A percentile compares a stretch with the other conserved stretches of the same genome.
Conservation (phyloP, 1,140 invertebrate species). For the Helicoverpa armigera region DNA sequence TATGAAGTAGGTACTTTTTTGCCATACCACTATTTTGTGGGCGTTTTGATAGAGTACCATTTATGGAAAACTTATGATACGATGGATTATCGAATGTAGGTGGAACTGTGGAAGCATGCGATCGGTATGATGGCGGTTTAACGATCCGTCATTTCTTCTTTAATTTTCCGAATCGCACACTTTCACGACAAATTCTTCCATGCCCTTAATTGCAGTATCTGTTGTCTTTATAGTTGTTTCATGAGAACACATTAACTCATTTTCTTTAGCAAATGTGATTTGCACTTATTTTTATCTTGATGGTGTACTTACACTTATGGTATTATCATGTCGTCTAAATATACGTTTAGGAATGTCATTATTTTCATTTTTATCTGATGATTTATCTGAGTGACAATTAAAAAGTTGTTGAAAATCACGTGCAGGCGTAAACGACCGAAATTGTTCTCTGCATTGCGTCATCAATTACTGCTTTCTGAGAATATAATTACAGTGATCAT, state of each 20-base stretch:
- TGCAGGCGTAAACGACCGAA: neutral
- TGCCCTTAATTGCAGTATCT: conserved; percentile 43
- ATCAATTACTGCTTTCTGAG: conserved; percentile 17
- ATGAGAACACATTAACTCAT: conserved; percentile 7
- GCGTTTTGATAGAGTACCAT: conserved; percentile 42
- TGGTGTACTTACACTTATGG: neutral
- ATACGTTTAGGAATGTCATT: neutral
- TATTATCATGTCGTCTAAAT: neutral
- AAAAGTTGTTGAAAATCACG: conserved; percentile 23
- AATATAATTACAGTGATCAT: conserved; percentile 16
- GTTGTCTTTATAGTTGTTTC: neutral
- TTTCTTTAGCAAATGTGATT: conserved; percentile 11
- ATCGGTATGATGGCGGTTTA: conserved; percentile 11
- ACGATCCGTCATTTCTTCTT: conserved; percentile 16
- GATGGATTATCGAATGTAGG: conserved; percentile 26
- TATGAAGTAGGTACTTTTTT: conserved; percentile 31
- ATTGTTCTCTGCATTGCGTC: conserved; percentile 30
- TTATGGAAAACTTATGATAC: conserved; percentile 35
- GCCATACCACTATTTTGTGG: conserved; percentile 38
- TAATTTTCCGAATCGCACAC: conserved; percentile 43
- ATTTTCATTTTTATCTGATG: neutral
- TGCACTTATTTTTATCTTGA: neutral
- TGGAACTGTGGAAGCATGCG: conserved; percentile 12
- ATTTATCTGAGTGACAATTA: neutral
- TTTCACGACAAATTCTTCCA: conserved; percentile 24